Evolutionary conservation across 2,113 vertebrate genomes (phyloP).

Genomic region (Prinia subflava): DNA sequence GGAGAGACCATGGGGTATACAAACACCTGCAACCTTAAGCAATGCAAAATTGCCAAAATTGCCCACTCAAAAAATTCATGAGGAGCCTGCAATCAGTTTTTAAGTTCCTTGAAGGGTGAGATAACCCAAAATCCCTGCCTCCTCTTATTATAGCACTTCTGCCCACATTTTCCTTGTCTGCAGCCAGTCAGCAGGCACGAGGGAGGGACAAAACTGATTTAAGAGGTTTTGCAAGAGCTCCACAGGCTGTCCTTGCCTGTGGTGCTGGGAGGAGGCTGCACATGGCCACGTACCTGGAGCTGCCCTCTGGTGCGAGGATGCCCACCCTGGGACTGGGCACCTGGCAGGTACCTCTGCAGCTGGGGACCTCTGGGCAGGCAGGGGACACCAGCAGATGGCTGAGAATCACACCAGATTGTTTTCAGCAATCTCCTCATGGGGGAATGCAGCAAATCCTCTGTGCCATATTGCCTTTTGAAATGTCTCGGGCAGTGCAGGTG

Average conservation of each 20-base stretch:
- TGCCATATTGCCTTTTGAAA: fast-evolving
- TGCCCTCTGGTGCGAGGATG: neutral
- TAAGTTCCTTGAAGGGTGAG: neutral
- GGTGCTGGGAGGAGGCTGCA: fast-evolving
- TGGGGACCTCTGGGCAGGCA: neutral
- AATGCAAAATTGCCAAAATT: neutral
- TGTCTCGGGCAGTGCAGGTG: neutral
- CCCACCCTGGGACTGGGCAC: neutral
- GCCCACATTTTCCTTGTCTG: fast-evolving
- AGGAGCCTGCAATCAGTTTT: neutral
- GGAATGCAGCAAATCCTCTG: neutral
- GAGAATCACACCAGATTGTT: fast-evolving
- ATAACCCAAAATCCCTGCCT: neutral
- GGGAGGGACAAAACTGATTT: neutral
- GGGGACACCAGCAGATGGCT: neutral
- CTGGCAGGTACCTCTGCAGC: slow-evolving; percentile 4
- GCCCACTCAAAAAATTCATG: neutral
- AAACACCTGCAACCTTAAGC: neutral
- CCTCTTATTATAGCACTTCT: neutral
- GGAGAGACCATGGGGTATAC: neutral
- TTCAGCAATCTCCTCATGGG: neutral
- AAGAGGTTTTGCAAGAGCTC: neutral
- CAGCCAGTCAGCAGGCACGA: neutral
- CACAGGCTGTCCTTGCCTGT: fast-evolving
- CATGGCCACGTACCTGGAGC: neutral